Conservation (phyloP, 2,888 invertebrate genomes). For the Pandemis heparana region DNA sequence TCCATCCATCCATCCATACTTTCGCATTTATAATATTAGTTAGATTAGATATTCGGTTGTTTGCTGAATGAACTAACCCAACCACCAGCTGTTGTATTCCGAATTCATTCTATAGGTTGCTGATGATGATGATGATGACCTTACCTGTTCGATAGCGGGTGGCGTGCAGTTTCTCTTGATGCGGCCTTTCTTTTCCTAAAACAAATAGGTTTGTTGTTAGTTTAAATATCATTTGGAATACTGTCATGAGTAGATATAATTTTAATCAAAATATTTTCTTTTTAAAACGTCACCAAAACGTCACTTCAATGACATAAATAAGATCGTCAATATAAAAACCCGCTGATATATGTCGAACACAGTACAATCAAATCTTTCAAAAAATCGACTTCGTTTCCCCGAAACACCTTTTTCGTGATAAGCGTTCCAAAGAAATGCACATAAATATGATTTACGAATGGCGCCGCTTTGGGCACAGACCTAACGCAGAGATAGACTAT, state of each 20-base stretch:
- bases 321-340: neutral
- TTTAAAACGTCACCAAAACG: too few relatives aligned
- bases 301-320: neutral
- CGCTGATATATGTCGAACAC: neutral
- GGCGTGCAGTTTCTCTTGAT: constrained; percentile 89
- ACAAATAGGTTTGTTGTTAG: neutral
- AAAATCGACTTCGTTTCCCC: neutral
- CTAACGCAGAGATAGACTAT: neutral
- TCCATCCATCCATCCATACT: too few relatives aligned
- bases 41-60: too few relatives aligned
- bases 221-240: too few relatives aligned
- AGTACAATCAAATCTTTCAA: neutral
- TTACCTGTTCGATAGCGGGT: constrained; percentile 78
- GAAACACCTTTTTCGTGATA: constrained; percentile 9
- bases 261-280: neutral
- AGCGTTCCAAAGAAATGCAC: neutral
- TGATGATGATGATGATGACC: neutral
- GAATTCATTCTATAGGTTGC: too few relatives aligned
- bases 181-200: constrained; percentile 67
- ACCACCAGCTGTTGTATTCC: too few relatives aligned
- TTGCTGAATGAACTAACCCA: too few relatives aligned
- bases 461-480: neutral
- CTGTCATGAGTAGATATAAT: too few relatives aligned
- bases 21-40: too few relatives aligned
- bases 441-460: constrained; percentile 16